Evolutionary conservation across 2,113 vertebrate genomes (phyloP).

Genomic region (Malurus melanocephalus): DNA sequence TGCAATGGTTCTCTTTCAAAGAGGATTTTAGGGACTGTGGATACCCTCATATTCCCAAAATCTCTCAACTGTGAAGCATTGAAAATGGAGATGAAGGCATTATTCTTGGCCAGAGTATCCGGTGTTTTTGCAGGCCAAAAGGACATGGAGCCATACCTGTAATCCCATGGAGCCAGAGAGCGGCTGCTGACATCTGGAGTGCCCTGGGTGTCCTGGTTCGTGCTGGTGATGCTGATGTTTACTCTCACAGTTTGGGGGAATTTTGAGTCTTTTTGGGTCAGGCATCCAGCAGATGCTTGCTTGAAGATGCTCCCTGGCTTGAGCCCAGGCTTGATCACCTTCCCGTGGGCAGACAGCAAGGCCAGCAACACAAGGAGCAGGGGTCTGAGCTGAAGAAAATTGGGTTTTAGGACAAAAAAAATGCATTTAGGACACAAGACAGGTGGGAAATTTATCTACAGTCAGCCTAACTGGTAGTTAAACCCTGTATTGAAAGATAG

Average conservation of each 20-base stretch:
- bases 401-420: neutral
- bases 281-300: conserved; percentile 8
- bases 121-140: neutral
- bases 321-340: neutral
- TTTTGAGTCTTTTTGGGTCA: neutral
- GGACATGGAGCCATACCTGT: conserved; percentile 53
- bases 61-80: neutral
- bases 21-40: neutral
- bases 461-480: neutral
- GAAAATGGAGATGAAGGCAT: neutral
- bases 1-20: neutral
- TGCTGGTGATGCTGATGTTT: conserved; percentile 52
- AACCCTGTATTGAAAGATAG: neutral
- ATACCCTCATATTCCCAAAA: neutral
- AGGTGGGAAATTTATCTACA: neutral
- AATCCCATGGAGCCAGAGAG: conserved; percentile 72
- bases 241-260: conserved; percentile 63
- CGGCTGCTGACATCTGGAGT: conserved; percentile 36
- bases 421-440: neutral
- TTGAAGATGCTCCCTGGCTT: neutral
- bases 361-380: conserved; percentile 41
- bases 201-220: neutral
- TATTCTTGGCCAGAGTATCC: neutral
- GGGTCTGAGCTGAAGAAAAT: neutral
- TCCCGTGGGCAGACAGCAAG: neutral